These are phyloP conservation scores for Empidonax traillii DNA, from an alignment of 2,113 vertebrate species.

Conservation along the genomic window DNA sequence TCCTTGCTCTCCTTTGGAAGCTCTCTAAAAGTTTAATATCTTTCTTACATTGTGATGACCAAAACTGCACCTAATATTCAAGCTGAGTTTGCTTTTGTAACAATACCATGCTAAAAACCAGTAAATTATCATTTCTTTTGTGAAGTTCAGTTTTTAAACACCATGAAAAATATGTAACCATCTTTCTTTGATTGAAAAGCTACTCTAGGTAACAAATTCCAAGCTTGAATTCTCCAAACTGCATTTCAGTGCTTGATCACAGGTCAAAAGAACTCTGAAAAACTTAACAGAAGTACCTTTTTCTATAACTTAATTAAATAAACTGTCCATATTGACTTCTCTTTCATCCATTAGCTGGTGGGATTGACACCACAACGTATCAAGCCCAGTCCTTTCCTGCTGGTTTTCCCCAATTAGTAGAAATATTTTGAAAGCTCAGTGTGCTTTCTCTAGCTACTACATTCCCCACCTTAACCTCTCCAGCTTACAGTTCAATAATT, in stretches of 20 bases:
- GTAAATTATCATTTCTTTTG: not conserved
- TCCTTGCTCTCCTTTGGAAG: not conserved
- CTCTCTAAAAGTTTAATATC: not conserved
- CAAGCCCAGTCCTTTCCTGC: not conserved
- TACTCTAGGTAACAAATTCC: not conserved
- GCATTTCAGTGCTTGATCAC: not conserved
- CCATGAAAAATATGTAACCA: not conserved
- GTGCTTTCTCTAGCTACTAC: not conserved
- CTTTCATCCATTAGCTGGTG: not conserved
- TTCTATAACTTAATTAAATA: not conserved
- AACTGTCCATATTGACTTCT: not conserved
- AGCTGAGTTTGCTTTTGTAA: not conserved
- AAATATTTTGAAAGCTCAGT: not conserved
- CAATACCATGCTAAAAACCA: not conserved
- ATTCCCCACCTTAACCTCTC: not conserved
- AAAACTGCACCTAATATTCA: not conserved
- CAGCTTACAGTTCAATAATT: not conserved
- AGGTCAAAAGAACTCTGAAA: not conserved
- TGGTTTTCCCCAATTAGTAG: not conserved
- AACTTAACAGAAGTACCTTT: not conserved
- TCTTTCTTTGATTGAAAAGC: not conserved
- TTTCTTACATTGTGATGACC: not conserved
- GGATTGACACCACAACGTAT: not conserved
- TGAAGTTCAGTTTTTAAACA: constrained; percentile 2
- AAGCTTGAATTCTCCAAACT: not conserved